phyloP scores from a whole-genome alignment of 2,113 vertebrate species.

The Theristicus caerulescens region DNA sequence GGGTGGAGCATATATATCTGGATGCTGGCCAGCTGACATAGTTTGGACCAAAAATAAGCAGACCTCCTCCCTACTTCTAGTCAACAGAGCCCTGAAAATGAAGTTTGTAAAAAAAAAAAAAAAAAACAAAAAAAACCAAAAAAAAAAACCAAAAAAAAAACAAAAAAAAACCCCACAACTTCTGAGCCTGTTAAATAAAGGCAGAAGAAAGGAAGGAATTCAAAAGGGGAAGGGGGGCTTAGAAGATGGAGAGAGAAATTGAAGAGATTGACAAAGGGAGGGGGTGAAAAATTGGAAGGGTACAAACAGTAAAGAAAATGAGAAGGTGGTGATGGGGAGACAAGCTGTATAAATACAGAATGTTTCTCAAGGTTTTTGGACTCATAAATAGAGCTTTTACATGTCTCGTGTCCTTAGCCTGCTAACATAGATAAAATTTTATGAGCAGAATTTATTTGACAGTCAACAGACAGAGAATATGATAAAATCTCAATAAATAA shows the following conservation, averaged over 20 bases:
- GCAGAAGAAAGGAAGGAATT: background rate
- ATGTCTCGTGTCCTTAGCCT: background rate
- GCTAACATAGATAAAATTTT: background rate
- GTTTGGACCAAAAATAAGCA: background rate
- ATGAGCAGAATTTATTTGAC: background rate
- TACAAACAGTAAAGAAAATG: background rate
- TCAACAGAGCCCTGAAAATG: background rate
- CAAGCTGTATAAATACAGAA: background rate
- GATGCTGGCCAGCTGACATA: background rate
- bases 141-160: no score
- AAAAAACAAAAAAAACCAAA: no score
- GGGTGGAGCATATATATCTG: background rate
- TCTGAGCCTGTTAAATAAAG: background rate
- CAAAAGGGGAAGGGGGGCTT: background rate
- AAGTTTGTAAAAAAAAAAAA: background rate
- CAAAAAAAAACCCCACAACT: no score
- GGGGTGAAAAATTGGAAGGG: background rate
- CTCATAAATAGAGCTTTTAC: background rate
- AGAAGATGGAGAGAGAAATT: background rate
- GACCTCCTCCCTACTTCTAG: background rate
- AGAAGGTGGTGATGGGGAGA: background rate
- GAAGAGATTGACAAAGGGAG: background rate
- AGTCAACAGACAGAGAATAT: background rate
- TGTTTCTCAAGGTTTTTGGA: background rate
- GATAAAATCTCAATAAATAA: constrained; percentile 23